Conservation (phyloP, 2,888 invertebrate genomes). For the Axea sp. region DNA sequence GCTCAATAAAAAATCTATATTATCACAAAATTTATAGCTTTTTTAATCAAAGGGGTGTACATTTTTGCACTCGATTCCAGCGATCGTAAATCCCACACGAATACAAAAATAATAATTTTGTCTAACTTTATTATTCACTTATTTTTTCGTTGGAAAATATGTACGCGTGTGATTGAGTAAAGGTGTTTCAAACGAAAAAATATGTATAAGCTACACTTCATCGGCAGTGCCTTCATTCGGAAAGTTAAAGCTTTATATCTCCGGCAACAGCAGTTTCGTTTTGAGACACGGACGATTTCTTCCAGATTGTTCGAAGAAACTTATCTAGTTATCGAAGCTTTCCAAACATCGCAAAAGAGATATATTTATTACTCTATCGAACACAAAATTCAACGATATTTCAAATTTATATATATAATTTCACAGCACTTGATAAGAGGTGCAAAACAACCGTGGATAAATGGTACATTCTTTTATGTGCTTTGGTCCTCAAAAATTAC, state of each 20-base stretch:
- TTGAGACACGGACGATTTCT: conserved; percentile 59
- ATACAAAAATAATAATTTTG: conserved; percentile 29
- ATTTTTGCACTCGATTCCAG: neutral
- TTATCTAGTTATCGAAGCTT: conserved; percentile 60
- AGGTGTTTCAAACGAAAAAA: conserved; percentile 43
- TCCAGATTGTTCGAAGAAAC: conserved; percentile 60
- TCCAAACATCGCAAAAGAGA: conserved; percentile 43
- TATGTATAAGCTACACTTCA: conserved; percentile 59
- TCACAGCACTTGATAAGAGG: conserved; percentile 50
- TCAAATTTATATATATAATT: conserved; percentile 59
- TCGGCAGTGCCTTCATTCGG: conserved; percentile 53
- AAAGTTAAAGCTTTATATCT: conserved; percentile 62
- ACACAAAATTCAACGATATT: conserved; percentile 50
- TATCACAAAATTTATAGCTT: conserved; percentile 19
- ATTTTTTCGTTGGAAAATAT: conserved; percentile 16
- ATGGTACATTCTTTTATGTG: conserved; percentile 26
- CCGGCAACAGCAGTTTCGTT: conserved; percentile 58
- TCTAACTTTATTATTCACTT: conserved; percentile 24
- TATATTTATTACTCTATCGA: conserved; percentile 59
- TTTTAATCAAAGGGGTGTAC: conserved; percentile 30
- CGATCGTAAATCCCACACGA: conserved; percentile 21
- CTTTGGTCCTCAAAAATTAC: conserved; percentile 2
- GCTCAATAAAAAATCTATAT: conserved; percentile 40
- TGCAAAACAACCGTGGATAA: conserved; percentile 33
- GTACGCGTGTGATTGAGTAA: conserved; percentile 11